Base-by-base conservation (phyloP, 2,888 invertebrate genomes). In the Schizotus pectinicornis region DNA sequence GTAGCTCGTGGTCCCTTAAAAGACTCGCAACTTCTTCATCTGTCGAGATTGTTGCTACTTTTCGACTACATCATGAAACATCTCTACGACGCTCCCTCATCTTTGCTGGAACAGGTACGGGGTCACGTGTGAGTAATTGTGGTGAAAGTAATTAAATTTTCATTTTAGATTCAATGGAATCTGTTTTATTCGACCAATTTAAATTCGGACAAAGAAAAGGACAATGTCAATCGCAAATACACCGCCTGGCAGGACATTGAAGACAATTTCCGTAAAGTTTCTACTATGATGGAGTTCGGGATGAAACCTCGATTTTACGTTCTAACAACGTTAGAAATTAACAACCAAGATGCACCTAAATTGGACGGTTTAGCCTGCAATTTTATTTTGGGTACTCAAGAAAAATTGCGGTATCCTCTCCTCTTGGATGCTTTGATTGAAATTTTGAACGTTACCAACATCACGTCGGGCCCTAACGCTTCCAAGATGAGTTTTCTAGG, bases 21-120 rank as follows among this genome's bases (percentile, higher is more conserved):
- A 67, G 87, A 87, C 68, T 83, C 82, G 1, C 95, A 95, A 78
- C 83, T 95, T 35, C 85, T 95, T 74, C 85, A 94, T 74, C 83
- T 93, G 1, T 92, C 95, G 0, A 84, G 97, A 48, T 80, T 98
- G 48, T 82, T 97, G 69, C 83, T 97, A 31, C 83, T 98, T 11
- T 85, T 98, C 62, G 98, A 98, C 75, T 98, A 98, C 74, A 86
- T 98, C 63, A 93, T 98, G 89, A 91, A 94, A 75, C 94, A 96
- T 81, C 83, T 98, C 35, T 98, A 98, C 74, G 96, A 96, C 75
- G 94, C 96, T 0, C 95, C 95, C 0, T 87, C 92, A 12, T 87
- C 87, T 11, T 81, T 96, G 49, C 81, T 95, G 36, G 93, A 94
- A 78, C 95, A 95, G 85, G 93, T 94, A 67, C 71, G 69, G 5